These are phyloP conservation scores for Brevimyrus niger DNA, from an alignment of 2,113 vertebrate species.

Conservation along the genomic window DNA sequence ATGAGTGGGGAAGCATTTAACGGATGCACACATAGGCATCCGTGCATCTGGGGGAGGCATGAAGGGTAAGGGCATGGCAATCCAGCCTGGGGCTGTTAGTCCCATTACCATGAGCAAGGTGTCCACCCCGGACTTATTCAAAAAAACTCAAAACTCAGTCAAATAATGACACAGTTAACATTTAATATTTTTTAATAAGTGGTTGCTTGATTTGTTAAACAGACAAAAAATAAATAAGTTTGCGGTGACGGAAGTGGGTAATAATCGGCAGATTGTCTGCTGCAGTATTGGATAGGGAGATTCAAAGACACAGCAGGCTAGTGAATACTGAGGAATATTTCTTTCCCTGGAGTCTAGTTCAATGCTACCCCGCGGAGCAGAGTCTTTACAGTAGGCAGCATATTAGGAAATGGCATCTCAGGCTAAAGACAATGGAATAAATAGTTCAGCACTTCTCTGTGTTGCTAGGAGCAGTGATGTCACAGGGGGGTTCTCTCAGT, in stretches of 20 bases:
- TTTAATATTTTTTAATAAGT: neutral
- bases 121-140: neutral
- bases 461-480: neutral
- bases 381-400: conserved; percentile 14
- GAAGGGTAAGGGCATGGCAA: neutral
- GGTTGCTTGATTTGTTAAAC: neutral
- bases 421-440: neutral
- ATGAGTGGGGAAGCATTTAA: neutral
- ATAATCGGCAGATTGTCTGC: neutral
- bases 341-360: conserved; percentile 28
- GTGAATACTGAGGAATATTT: conserved; percentile 21
- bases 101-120: neutral
- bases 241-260: neutral
- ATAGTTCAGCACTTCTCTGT: neutral
- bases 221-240: neutral
- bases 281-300: neutral
- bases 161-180: neutral
- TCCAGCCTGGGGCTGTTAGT: neutral
- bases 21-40: neutral
- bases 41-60: neutral
- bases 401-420: neutral
- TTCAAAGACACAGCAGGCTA: conserved; percentile 28
- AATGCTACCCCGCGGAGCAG: conserved; percentile 5
- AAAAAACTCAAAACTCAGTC: neutral
- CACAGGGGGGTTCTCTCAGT: neutral